A percentile compares a stretch with the other conserved stretches of the same genome.
These are phyloP conservation scores for Drosophila lutescens DNA, from an alignment of 2,888 invertebrate genomes.

Conservation along the genomic window DNA sequence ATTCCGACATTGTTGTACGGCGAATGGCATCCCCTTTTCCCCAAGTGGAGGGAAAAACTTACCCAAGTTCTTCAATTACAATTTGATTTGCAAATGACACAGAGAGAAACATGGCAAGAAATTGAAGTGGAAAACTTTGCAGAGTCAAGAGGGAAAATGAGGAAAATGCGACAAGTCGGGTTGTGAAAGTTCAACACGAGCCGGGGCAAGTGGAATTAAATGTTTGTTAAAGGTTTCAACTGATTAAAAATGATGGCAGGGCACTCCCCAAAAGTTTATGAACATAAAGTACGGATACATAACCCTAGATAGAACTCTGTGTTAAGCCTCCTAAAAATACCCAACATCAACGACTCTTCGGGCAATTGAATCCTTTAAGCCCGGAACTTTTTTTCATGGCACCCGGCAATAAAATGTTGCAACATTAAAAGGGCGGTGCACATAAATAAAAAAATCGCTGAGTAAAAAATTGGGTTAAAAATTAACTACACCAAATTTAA, in stretches of 20 bases:
- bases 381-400: constrained; percentile 30
- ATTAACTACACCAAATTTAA: constrained; percentile 77
- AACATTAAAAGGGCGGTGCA: constrained; percentile 73
- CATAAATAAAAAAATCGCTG: constrained; percentile 66
- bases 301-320: not conserved
- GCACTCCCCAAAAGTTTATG: constrained; percentile 3
- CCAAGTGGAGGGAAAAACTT: not conserved
- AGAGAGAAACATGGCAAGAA: constrained; percentile 51
- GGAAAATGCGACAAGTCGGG: constrained; percentile 20
- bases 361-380: constrained; percentile 40
- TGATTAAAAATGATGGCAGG: constrained; percentile 33
- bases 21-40: not conserved
- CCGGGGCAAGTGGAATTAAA: constrained; percentile 34
- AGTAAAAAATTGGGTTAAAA: constrained; percentile 72
- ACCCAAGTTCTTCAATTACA: constrained; percentile 61
- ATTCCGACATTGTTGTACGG: constrained; percentile 25
- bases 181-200: constrained; percentile 25
- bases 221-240: constrained; percentile 42
- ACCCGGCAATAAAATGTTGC: constrained; percentile 68
- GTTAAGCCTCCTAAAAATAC: not conserved
- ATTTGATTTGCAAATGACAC: constrained; percentile 71
- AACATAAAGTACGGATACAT: not conserved
- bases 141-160: constrained; percentile 12
- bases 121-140: constrained; percentile 52
- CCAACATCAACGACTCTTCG: constrained; percentile 17